Conservation (phyloP, 1,140 invertebrate species). For the Ganaspis sp. region DNA sequence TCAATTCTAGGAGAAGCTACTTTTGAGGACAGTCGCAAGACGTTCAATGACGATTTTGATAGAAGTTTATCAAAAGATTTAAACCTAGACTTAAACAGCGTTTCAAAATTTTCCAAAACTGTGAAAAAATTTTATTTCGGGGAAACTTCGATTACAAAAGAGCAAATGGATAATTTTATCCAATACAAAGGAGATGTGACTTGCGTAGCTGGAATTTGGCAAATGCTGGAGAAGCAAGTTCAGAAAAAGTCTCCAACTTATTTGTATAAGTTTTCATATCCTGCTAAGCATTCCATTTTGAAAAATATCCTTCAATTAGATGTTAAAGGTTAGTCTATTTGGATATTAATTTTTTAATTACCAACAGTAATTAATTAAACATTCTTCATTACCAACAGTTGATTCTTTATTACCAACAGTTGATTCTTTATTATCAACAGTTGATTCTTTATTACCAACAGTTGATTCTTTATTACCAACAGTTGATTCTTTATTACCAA, state of each 20-base stretch:
- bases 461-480: too few species aligned
- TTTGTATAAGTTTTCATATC: constrained; percentile 73
- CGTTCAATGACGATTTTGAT: constrained; percentile 40
- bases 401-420: too few species aligned
- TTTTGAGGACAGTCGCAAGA: not conserved
- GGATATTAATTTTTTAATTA: constrained; percentile 6
- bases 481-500: too few species aligned
- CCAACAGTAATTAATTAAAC: too few species aligned
- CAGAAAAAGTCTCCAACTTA: constrained; percentile 65
- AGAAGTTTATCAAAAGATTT: constrained; percentile 31
- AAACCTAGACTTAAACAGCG: not conserved
- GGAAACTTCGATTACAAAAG: constrained; percentile 58
- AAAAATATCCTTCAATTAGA: constrained; percentile 33
- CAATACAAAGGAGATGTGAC: constrained; percentile 70
- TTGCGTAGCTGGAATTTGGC: constrained; percentile 66
- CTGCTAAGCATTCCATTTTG: constrained; percentile 35
- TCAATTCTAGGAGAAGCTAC: not conserved
- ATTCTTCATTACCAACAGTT: too few species aligned
- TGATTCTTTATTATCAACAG: too few species aligned
- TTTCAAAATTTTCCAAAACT: constrained; percentile 61
- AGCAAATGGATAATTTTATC: constrained; percentile 58
- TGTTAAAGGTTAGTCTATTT: constrained; percentile 46
- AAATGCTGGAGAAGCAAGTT: constrained; percentile 66
- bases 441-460: too few species aligned
- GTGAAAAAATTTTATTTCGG: constrained; percentile 76